phyloP scores from a whole-genome alignment of 2,113 vertebrate genomes.

The Lepus europaeus region DNA sequence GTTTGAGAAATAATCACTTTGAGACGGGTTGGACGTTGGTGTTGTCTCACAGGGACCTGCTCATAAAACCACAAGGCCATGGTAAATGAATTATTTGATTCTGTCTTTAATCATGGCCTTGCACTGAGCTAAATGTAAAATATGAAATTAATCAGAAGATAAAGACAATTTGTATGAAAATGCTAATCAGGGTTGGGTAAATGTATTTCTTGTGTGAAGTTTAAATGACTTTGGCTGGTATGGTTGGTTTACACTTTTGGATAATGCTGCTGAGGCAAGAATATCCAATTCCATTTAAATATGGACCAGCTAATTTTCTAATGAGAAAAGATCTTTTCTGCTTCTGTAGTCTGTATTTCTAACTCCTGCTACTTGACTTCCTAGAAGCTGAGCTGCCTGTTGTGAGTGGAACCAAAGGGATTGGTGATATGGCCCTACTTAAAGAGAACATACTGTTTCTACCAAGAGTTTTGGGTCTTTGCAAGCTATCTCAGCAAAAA shows the following conservation, averaged over 20 bases:
- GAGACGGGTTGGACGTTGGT: not conserved
- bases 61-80: not conserved
- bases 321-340: not conserved
- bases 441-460: not conserved
- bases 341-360: not conserved
- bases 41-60: conserved; percentile 9
- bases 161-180: conserved; percentile 20
- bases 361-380: not conserved
- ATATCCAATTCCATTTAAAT: not conserved
- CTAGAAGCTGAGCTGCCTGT: not conserved
- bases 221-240: not conserved
- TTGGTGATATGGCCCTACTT: not conserved
- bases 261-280: not conserved
- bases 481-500: not conserved
- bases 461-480: not conserved
- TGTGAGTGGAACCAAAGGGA: not conserved
- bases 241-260: not conserved
- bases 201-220: conserved; percentile 29
- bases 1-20: conserved; percentile 20
- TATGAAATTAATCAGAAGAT: conserved; percentile 34
- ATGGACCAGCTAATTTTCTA: not conserved
- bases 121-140: not conserved
- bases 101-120: conserved; percentile 16
- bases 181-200: not conserved
- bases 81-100: conserved; percentile 28